phyloP scores from a whole-genome alignment of 2,113 vertebrate genomes.

The Megaleporinus macrocephalus region DNA sequence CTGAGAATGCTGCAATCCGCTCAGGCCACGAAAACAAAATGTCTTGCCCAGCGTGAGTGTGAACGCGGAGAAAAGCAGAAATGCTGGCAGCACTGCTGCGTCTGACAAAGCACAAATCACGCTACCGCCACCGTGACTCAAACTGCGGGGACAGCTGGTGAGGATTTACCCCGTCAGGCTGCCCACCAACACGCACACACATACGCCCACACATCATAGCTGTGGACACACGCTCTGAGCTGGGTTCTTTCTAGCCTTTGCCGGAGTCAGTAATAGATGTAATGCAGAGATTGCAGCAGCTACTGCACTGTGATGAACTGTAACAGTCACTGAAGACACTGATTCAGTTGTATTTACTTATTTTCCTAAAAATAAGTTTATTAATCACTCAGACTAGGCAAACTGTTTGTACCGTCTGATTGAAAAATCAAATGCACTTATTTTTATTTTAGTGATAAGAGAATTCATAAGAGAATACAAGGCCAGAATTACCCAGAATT shows the following conservation, averaged over 20 bases:
- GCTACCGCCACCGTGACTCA: conserved; percentile 42
- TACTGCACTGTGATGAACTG: no score
- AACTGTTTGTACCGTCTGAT: no score
- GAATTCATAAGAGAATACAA: no score
- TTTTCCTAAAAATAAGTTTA: no score
- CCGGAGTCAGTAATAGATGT: neutral
- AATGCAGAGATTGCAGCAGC: no score
- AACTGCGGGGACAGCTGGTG: conserved; percentile 73
- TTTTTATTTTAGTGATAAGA: no score
- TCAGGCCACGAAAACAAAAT: conserved; percentile 21
- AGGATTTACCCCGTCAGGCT: conserved; percentile 67
- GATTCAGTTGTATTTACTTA: no score
- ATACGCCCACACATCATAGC: conserved; percentile 11
- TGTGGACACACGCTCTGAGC: neutral
- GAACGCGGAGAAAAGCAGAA: conserved; percentile 25
- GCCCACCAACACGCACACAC: conserved; percentile 16
- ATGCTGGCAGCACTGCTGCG: conserved; percentile 42
- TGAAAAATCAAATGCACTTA: no score
- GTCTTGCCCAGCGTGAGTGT: conserved; percentile 20
- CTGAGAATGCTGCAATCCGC: conserved; percentile 2
- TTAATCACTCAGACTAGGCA: no score
- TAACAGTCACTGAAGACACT: no score
- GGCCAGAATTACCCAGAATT: no score
- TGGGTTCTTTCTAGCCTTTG: neutral
- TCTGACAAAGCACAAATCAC: conserved; percentile 68